phyloP scores from a whole-genome alignment of 2,797 vertebrate species.

The Neosalanx taihuensis region DNA sequence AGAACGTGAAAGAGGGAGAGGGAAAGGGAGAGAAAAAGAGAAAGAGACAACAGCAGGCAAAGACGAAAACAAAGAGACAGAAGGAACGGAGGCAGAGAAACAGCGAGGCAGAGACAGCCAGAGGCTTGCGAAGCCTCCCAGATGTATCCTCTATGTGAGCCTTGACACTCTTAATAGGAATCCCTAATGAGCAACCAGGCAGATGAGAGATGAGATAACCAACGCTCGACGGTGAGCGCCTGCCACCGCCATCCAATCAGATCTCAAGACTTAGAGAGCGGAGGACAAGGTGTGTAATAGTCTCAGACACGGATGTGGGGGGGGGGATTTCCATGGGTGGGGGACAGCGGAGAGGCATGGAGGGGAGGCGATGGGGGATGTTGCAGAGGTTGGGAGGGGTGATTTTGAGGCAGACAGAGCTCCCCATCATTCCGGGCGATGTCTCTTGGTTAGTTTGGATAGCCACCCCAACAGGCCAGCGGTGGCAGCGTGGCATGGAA shows the following conservation, averaged over 20 bases:
- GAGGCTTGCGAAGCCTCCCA: background rate
- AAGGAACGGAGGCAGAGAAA: no score
- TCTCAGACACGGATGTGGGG: background rate
- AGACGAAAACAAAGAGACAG: no score
- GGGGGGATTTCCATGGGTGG: no score
- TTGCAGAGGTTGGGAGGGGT: background rate
- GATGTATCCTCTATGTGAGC: background rate
- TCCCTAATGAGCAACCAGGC: slow-evolving; percentile 11
- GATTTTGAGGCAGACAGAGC: background rate
- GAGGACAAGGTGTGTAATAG: slow-evolving; percentile 10
- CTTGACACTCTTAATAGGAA: background rate
- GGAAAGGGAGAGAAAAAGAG: no score
- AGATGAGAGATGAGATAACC: background rate
- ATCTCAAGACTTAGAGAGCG: background rate
- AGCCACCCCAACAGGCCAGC: slow-evolving; percentile 15
- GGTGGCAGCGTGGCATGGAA: background rate
- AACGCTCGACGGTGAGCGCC: background rate
- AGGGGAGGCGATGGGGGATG: background rate
- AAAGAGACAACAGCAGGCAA: no score
- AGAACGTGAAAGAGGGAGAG: no score
- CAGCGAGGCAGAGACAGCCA: no score
- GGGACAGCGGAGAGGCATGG: background rate
- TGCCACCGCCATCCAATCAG: slow-evolving; percentile 7
- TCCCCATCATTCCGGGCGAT: background rate
- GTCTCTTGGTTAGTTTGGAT: slow-evolving; percentile 19